Percentiles rank a stretch among this genome's conserved stretches.
These are phyloP conservation scores for Asobara japonica DNA, from an alignment of 1,140 invertebrate genomes.

Conservation along the genomic window DNA sequence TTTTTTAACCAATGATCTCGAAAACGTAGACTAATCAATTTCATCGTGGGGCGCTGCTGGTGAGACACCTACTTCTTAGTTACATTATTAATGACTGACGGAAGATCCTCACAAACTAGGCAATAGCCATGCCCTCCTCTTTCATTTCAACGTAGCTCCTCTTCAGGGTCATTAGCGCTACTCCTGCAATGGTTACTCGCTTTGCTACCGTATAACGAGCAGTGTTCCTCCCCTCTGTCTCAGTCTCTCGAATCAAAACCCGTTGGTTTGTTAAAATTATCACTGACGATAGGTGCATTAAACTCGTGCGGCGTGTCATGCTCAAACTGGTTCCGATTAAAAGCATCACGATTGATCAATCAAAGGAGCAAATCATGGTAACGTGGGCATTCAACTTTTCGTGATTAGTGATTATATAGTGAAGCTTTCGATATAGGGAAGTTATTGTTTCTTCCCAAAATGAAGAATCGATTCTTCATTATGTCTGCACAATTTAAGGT, in stretches of 20 bases:
- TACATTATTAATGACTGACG: slow-evolving; percentile 30
- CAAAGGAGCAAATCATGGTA: not conserved
- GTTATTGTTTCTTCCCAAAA: too few relatives aligned
- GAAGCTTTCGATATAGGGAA: too few relatives aligned
- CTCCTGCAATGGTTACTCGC: slow-evolving; percentile 18
- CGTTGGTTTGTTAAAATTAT: slow-evolving; percentile 8
- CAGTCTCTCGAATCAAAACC: not conserved
- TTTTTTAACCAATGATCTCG: slow-evolving; percentile 30
- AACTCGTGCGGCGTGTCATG: not conserved
- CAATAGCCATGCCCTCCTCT: slow-evolving; percentile 19
- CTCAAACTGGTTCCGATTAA: not conserved
- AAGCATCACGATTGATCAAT: not conserved
- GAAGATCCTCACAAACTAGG: not conserved
- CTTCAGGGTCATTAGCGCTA: slow-evolving; percentile 31
- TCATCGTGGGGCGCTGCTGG: slow-evolving; percentile 26
- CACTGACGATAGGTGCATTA: slow-evolving; percentile 7
- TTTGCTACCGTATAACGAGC: slow-evolving; percentile 39
- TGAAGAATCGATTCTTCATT: too few relatives aligned
- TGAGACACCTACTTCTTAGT: slow-evolving; percentile 21
- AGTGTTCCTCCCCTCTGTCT: slow-evolving; percentile 14
- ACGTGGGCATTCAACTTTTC: not conserved
- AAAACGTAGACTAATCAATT: slow-evolving; percentile 41
- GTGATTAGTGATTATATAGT: too few relatives aligned
- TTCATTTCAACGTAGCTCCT: not conserved
- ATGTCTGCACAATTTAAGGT: too few relatives aligned